A percentile compares a stretch with the other conserved stretches of the same genome.
phyloP scores from a whole-genome alignment of 2,113 vertebrate species.

The Cinclus cinclus region DNA sequence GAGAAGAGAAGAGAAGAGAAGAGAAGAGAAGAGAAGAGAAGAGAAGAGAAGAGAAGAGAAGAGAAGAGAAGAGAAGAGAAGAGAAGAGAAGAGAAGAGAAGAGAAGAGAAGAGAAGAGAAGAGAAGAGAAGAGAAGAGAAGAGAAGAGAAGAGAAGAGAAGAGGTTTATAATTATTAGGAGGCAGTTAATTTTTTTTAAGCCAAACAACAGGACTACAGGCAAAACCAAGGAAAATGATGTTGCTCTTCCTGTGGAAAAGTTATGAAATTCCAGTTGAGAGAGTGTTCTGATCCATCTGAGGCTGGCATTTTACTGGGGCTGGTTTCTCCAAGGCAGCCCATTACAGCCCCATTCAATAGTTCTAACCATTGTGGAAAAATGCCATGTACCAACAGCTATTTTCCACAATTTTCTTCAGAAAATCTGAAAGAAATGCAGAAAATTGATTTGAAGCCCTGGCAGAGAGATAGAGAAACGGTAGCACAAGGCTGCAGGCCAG shows the following conservation, averaged over 20 bases:
- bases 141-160: background rate
- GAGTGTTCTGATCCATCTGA: conserved; percentile 68
- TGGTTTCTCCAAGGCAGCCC: conserved; percentile 67
- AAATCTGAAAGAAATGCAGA: conserved; percentile 79
- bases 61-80: background rate
- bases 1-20: background rate
- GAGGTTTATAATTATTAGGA: background rate
- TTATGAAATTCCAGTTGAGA: conserved; percentile 69
- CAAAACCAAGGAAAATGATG: conserved; percentile 43
- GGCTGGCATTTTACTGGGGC: conserved; percentile 73
- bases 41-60: background rate
- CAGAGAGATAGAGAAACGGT: conserved; percentile 75
- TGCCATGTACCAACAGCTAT: conserved; percentile 80
- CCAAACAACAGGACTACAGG: background rate
- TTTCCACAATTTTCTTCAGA: conserved; percentile 81
- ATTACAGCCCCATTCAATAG: conserved; percentile 76
- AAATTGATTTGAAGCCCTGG: conserved; percentile 80
- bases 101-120: background rate
- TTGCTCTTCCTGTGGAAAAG: conserved; percentile 76
- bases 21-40: background rate
- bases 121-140: background rate
- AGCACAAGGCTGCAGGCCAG: conserved; percentile 79
- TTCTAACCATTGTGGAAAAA: conserved; percentile 80
- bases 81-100: background rate
- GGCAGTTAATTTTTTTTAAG: background rate